Evolutionary conservation across 2,888 invertebrate species (phyloP), one percentile per base, ranked within the genome.

Genomic region (Calameuta idolon): DNA sequence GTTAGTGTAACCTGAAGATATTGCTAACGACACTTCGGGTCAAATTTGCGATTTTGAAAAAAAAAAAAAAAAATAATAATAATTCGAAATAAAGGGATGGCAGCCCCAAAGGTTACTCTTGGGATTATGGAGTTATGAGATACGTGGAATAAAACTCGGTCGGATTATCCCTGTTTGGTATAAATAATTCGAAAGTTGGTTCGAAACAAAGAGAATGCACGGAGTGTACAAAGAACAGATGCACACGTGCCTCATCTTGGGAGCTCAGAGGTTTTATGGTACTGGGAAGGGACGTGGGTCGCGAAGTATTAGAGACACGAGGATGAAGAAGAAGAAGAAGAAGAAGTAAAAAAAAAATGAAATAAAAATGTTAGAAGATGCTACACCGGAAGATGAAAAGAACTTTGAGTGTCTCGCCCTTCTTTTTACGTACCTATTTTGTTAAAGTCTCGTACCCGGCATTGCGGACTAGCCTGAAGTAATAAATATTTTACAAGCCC

Each of bases 401-500:
- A 55, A 55, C 55, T 55, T 55, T 55, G 23, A 55, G 55, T 55
- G 9, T 55, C 23, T 55, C 55, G 9, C 2, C 23, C 55, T 23
- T 55, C 55, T 23, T 2, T 1, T 23, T 23, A 0, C 23, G 23
- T 23, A 55, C 9, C 55, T 5, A 23, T 55, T 55, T 23, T 55
- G 55, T 55, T 55, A 55, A 55, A 55, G 55, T 55, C 55, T 80
- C 79, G 76, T 34, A 77, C 68, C 80, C 77, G 69, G 77, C 55
- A 74, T 9, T 73, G 69, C 79, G 79, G 79, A 77, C 74, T 37
- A 79, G 78, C 77, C 76, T 35, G 80, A 75, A 77, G 80, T 83
- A 83, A 84, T 85, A 83, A 84, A 85, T 85, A 85, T 84, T 84
- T 84, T 76, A 80, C 81, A 78, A 79, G 81, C 79, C 75, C 76